Evolutionary conservation across 2,888 invertebrate genomes (phyloP), one percentile per base, ranked within the genome.

Genomic region (Harpalus rubripes): DNA sequence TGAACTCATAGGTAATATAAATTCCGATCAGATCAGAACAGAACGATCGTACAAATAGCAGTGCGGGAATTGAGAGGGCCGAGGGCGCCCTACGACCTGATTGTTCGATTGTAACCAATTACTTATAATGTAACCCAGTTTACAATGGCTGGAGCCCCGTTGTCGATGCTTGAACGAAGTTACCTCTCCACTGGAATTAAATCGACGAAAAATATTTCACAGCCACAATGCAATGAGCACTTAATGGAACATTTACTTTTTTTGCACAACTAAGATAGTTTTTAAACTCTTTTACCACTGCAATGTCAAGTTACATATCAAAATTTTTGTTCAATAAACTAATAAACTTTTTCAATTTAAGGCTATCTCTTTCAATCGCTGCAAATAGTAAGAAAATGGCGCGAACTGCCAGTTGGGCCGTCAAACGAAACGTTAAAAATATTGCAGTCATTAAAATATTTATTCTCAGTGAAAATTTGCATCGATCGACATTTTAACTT

Each of bases 1-100:
- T 63, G 84, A 84, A 78, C 78, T 84, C 84, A 84, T 84, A 84
- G 84, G 84, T 84, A 84, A 84, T 84, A 84, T 84, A 84, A 84
- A 84, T 84, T 84, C 84, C 84, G 84, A 76, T 84, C 84, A 84
- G 84, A 84, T 74, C 83, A 83, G 83, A 83, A 83, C 74, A 83
- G 83, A 83, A 83, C 83, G 83, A 18, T 83, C 65, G 84, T 84
- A 84, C 78, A 78, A 84, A 76, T 84, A 84, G 84, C 84, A 39
- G 78, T 39, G 78, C 39, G 61, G 78, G 84, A 78, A 39, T 61
- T 59, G 76, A 18, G 26, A 44, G 15, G 18, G 72, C 22, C 6
- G 10, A 52, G 78, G 58, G 58, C n/a, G 22, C 72, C 39, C 74
- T 74, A 16, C 44, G 59, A 63, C 78, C 56, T 76, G 78, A 84